Conservation (phyloP, 2,113 vertebrate species). For the Sphyrna mokarran region DNA sequence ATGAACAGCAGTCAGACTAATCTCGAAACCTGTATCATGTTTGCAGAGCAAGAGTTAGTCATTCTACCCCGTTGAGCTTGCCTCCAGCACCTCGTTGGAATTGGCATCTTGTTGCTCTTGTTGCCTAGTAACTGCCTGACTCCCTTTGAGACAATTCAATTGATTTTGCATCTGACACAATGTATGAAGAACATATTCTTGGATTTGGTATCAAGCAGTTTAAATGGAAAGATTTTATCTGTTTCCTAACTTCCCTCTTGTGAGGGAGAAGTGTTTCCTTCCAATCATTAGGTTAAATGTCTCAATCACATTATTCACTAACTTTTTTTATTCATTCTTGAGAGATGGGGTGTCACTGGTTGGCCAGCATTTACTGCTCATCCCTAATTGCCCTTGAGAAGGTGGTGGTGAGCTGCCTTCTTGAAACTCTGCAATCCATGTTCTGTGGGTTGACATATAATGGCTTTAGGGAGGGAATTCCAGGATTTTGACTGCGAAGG, state of each 20-base stretch:
- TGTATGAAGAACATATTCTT: neutral
- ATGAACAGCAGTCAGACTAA: neutral
- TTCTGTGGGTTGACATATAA: too few relatives aligned
- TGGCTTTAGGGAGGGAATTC: too few relatives aligned
- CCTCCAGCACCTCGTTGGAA: too few relatives aligned
- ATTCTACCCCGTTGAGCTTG: neutral
- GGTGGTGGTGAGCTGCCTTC: too few relatives aligned
- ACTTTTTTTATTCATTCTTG: too few relatives aligned
- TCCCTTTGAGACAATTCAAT: neutral
- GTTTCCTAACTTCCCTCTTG: neutral
- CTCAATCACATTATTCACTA: neutral
- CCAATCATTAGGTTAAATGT: neutral
- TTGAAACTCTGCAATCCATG: too few relatives aligned
- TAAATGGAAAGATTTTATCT: neutral
- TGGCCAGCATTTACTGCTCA: too few relatives aligned
- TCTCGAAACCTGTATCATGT: neutral
- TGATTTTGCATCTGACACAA: neutral
- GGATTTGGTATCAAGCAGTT: neutral
- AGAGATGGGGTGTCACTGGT: too few relatives aligned
- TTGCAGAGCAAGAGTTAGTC: neutral
- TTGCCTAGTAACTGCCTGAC: neutral
- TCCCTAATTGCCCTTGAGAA: too few relatives aligned
- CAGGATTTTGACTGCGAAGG: too few relatives aligned
- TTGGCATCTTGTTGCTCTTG: neutral
- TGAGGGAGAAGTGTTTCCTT: neutral